Evolutionary conservation across 2,113 vertebrate genomes (phyloP).

Genomic region (Fukomys damarensis): DNA sequence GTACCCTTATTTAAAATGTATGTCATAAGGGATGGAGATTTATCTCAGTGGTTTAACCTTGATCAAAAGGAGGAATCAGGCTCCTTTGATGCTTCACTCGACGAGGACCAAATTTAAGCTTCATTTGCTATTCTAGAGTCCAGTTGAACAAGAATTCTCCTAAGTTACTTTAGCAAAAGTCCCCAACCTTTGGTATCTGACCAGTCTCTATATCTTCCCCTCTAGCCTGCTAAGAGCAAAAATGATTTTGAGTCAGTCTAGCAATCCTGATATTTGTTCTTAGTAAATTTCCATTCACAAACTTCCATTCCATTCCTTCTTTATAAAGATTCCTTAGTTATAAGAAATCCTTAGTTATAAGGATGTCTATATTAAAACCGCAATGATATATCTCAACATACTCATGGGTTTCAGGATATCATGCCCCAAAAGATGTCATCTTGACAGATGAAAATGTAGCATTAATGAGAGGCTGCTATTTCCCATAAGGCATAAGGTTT

Average conservation of each 20-base stretch:
- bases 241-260: background rate
- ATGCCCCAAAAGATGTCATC: background rate
- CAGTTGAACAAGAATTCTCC: background rate
- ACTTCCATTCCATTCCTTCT: background rate
- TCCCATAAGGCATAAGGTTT: background rate
- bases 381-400: background rate
- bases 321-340: background rate
- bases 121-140: background rate
- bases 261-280: background rate
- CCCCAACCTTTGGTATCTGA: background rate
- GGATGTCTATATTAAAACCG: background rate
- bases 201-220: background rate
- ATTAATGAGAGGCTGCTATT: background rate
- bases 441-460: background rate
- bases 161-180: background rate
- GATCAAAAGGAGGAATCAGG: background rate
- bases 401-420: background rate
- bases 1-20: slow-evolving; percentile 76
- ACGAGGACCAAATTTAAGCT: background rate
- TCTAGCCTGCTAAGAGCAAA: background rate
- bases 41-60: too few species aligned
- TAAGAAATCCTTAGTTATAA: background rate
- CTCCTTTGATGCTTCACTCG: background rate
- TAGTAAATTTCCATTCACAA: background rate
- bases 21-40: slow-evolving; percentile 76